phyloP scores from a whole-genome alignment of 1,140 invertebrate genomes.

The Drosophila seguyi region DNA sequence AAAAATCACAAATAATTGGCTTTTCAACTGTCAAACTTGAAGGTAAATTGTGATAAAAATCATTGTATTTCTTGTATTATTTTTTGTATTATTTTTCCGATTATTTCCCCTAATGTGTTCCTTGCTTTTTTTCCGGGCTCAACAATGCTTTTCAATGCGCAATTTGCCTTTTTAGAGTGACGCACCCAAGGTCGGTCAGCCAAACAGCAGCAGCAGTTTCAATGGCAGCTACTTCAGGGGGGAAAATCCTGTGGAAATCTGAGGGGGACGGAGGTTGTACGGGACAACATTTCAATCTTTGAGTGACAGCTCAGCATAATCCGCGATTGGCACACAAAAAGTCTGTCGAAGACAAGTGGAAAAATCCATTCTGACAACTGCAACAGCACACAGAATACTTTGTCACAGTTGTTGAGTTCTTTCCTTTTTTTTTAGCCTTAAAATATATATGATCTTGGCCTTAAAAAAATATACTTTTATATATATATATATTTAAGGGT shows the following conservation, averaged over 20 bases:
- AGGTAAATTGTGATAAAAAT: not conserved
- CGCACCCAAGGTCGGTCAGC: constrained; percentile 15
- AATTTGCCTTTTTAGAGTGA: constrained; percentile 22
- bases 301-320: constrained; percentile 46
- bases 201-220: constrained; percentile 10
- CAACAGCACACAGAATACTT: constrained; percentile 4
- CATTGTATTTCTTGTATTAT: not conserved
- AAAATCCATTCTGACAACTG: constrained; percentile 75
- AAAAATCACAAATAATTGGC: not conserved
- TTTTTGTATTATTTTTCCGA: not conserved
- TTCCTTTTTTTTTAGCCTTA: not conserved
- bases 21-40: constrained; percentile 2
- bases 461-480: no score
- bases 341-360: constrained; percentile 64
- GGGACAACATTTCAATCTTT: constrained; percentile 13
- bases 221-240: constrained; percentile 18
- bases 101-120: not conserved
- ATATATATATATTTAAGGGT: not conserved
- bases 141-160: constrained; percentile 5
- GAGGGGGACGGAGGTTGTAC: not conserved
- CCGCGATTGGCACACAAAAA: constrained; percentile 41
- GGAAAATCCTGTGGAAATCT: constrained; percentile 28
- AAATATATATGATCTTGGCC: no score
- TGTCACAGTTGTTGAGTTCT: no score
- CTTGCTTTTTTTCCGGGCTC: not conserved